These are phyloP conservation scores for Grallaria varia DNA, from an alignment of 2,113 vertebrate genomes.

Conservation along the genomic window DNA sequence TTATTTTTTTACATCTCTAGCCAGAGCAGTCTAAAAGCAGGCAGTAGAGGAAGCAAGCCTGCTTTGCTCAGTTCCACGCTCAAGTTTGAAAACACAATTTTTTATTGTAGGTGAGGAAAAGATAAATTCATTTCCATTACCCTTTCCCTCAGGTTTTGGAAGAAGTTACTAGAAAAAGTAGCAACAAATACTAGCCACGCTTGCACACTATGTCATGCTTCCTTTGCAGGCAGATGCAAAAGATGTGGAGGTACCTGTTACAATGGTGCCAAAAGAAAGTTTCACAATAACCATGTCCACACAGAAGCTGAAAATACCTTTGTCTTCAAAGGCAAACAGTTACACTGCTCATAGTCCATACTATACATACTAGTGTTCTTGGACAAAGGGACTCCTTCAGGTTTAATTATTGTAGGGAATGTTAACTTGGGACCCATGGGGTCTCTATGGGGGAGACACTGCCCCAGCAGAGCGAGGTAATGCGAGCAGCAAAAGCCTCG, in stretches of 20 bases:
- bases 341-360: not conserved
- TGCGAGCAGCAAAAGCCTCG: not conserved
- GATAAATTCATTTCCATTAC: not conserved
- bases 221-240: not conserved
- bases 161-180: not conserved
- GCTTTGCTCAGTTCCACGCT: not conserved
- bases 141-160: not conserved
- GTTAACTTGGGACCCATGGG: fast-evolving
- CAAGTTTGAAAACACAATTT: not conserved
- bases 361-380: not conserved
- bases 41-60: not conserved
- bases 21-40: not conserved
- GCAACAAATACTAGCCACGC: not conserved
- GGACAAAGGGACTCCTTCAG: not conserved
- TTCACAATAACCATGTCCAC: not conserved
- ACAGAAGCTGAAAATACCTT: not conserved
- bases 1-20: not conserved
- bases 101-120: not conserved
- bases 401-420: not conserved
- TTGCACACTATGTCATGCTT: fast-evolving
- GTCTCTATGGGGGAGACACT: fast-evolving
- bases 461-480: not conserved
- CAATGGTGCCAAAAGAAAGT: not conserved
- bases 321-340: not conserved
- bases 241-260: not conserved